phyloP scores from a whole-genome alignment of 2,888 invertebrate genomes.

The Ormyrus thymus region DNA sequence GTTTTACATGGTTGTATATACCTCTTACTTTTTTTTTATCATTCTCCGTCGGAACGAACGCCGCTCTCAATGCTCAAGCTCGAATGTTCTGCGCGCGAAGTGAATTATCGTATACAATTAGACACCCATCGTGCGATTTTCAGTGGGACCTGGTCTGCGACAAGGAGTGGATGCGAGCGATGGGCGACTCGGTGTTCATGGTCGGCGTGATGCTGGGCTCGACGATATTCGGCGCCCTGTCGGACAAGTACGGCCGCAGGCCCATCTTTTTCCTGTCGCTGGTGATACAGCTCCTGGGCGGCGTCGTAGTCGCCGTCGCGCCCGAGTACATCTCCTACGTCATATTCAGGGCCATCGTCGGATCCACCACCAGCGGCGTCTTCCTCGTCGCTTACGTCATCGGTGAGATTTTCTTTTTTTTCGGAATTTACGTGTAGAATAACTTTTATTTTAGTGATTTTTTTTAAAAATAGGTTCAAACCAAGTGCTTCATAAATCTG shows the following conservation, averaged over 20 bases:
- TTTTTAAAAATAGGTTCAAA: too few relatives aligned
- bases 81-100: too few relatives aligned
- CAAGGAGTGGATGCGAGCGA: conserved; percentile 79
- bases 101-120: too few relatives aligned
- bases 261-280: conserved; percentile 84
- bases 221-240: conserved; percentile 83
- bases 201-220: conserved; percentile 84
- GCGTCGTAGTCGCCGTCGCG: conserved; percentile 80
- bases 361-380: conserved; percentile 85
- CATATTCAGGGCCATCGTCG: conserved; percentile 81
- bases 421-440: too few relatives aligned
- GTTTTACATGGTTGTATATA: conserved; percentile 23
- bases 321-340: conserved; percentile 83
- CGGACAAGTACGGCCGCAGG: conserved; percentile 84
- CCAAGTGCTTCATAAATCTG: too few relatives aligned
- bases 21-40: neutral
- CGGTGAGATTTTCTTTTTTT: conserved; percentile 75
- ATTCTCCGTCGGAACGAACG: too few relatives aligned
- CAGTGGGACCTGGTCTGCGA: conserved; percentile 84
- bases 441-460: too few relatives aligned
- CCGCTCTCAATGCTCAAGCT: too few relatives aligned
- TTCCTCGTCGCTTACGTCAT: conserved; percentile 88
- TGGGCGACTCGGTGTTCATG: conserved; percentile 83
- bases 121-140: too few relatives aligned
- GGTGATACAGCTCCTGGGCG: conserved; percentile 82